These are phyloP conservation scores for Poeciliopsis presidionis DNA, from an alignment of 2,797 vertebrate species.

Conservation along the genomic window DNA sequence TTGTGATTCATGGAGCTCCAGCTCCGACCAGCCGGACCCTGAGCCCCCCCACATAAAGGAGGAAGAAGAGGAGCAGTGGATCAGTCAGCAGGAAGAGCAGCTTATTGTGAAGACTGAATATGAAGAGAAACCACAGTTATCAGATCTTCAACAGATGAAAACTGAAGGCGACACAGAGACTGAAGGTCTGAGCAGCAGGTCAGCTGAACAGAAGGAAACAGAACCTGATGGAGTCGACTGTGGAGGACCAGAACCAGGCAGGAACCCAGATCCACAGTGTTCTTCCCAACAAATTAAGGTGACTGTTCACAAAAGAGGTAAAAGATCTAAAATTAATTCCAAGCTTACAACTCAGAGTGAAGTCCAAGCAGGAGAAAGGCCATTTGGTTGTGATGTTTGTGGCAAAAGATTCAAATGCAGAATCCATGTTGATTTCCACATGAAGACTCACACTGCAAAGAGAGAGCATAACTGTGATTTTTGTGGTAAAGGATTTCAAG, in stretches of 20 bases:
- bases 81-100: not conserved
- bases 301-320: not conserved
- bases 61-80: conserved; percentile 1
- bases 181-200: not conserved
- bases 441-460: conserved; percentile 10
- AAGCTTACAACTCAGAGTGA: not conserved
- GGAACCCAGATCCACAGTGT: not conserved
- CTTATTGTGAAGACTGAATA: not conserved
- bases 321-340: not conserved
- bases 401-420: conserved; percentile 8
- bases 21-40: not conserved
- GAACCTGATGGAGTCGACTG: not conserved
- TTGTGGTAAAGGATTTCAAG: conserved; percentile 10
- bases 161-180: not conserved
- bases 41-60: not conserved
- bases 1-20: not conserved
- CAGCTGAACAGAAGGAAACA: not conserved
- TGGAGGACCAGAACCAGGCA: not conserved
- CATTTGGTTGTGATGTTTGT: conserved; percentile 3
- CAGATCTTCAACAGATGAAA: not conserved
- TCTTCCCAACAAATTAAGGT: not conserved
- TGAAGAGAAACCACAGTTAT: not conserved
- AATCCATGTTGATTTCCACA: conserved; percentile 1
- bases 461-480: not conserved
- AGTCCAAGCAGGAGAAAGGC: conserved; percentile 1